phyloP scores from a whole-genome alignment of 2,797 vertebrate species.

The Tachyglossus aculeatus region DNA sequence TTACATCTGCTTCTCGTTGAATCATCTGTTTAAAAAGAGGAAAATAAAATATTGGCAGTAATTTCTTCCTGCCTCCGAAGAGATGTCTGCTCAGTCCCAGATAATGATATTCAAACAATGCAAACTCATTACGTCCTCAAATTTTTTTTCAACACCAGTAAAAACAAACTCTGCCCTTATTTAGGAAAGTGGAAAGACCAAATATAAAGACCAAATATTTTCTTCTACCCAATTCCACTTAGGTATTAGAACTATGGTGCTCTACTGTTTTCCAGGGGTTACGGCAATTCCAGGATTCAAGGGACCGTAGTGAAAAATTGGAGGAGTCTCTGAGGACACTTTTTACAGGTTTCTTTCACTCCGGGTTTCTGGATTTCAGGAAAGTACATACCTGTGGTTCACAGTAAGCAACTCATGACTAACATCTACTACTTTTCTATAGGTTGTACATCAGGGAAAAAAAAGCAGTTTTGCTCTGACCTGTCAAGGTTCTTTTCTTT shows the following conservation, averaged over 20 bases:
- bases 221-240: slow-evolving; percentile 63
- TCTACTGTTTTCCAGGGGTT: slow-evolving; percentile 72
- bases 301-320: slow-evolving; percentile 63
- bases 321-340: slow-evolving; percentile 69
- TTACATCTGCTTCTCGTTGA: slow-evolving; percentile 91
- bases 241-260: slow-evolving; percentile 51
- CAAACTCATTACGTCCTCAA: slow-evolving; percentile 49
- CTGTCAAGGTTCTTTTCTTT: slow-evolving; percentile 28
- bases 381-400: slow-evolving; percentile 61
- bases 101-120: slow-evolving; percentile 59
- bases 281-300: slow-evolving; percentile 74
- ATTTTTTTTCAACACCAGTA: slow-evolving; percentile 50
- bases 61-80: slow-evolving; percentile 48
- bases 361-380: slow-evolving; percentile 65
- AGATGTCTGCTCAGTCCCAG: slow-evolving; percentile 62
- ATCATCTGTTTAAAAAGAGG: slow-evolving; percentile 85
- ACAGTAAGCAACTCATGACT: slow-evolving; percentile 62
- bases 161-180: slow-evolving; percentile 38
- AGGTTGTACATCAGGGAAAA: slow-evolving; percentile 30
- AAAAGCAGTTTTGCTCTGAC: slow-evolving; percentile 58
- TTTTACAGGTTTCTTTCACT: slow-evolving; percentile 67
- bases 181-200: slow-evolving; percentile 58
- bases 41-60: slow-evolving; percentile 60
- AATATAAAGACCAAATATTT: slow-evolving; percentile 65
- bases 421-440: slow-evolving; percentile 66